Evolutionary conservation across 2,797 vertebrate species (phyloP).

Genomic region (Dicrostonyx torquatus): DNA sequence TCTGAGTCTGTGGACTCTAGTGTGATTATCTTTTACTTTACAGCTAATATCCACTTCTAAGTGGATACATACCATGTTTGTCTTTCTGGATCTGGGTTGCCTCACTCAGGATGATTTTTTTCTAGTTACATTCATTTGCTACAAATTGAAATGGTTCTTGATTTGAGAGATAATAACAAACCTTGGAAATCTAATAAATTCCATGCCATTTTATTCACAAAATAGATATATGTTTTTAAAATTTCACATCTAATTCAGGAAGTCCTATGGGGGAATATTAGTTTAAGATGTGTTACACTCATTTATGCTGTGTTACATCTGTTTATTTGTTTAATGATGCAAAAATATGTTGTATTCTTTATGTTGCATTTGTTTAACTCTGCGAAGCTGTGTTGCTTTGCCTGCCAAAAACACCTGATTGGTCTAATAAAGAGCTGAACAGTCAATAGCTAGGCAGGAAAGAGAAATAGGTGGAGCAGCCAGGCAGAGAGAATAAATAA

Average conservation of each 20-base stretch:
- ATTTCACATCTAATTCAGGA: neutral
- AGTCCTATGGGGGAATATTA: neutral
- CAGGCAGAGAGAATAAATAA: neutral
- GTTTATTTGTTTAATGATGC: neutral
- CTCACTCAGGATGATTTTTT: neutral
- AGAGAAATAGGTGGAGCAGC: neutral
- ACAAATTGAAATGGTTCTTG: neutral
- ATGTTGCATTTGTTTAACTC: neutral
- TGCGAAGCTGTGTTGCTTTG: neutral
- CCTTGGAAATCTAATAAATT: constrained; percentile 7
- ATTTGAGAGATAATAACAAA: neutral
- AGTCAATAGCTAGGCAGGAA: neutral
- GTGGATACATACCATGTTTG: neutral
- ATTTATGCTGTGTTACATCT: neutral
- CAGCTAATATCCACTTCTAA: neutral
- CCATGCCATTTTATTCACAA: constrained; percentile 23
- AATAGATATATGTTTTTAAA: neutral
- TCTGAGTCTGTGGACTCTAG: neutral
- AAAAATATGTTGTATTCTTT: neutral
- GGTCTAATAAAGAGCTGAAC: neutral
- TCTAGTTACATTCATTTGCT: neutral
- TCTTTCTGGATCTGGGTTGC: neutral
- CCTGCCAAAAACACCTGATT: neutral
- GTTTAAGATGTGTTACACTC: neutral
- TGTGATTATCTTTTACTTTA: neutral